phyloP scores from a whole-genome alignment of 2,797 vertebrate genomes.

The Clarias laeviceps region DNA sequence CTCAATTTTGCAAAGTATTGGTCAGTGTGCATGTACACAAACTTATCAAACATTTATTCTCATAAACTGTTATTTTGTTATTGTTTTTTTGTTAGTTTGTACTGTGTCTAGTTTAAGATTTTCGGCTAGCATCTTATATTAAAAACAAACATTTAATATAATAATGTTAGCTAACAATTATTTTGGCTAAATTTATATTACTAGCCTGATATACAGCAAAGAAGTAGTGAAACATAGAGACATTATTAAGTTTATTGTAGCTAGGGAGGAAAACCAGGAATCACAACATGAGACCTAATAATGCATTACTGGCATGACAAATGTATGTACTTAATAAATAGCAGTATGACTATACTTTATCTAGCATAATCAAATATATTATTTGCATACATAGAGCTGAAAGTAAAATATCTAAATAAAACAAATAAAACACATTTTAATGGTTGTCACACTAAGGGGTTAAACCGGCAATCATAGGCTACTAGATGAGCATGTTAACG shows the following conservation, averaged over 20 bases:
- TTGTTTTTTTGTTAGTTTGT: too few relatives aligned
- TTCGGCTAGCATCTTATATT: background rate
- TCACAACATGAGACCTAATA: background rate
- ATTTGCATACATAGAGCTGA: background rate
- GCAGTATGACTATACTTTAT: background rate
- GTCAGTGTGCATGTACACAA: too few relatives aligned
- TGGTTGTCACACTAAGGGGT: background rate
- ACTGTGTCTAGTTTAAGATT: too few relatives aligned
- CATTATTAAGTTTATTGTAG: background rate
- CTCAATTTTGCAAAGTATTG: too few relatives aligned
- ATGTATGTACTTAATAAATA: background rate
- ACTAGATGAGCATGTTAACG: background rate
- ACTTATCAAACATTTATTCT: too few relatives aligned
- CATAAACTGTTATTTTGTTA: too few relatives aligned
- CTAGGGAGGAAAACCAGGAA: background rate
- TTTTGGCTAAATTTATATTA: background rate
- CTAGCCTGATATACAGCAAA: background rate
- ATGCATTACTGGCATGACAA: background rate
- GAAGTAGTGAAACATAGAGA: background rate
- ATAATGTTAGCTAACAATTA: background rate
- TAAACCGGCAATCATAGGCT: background rate
- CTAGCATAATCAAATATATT: background rate
- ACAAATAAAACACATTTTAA: background rate
- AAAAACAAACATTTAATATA: background rate
- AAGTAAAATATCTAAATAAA: background rate